These are phyloP conservation scores for Malurus cyaneus DNA, from an alignment of 2,113 vertebrate species.

Conservation along the genomic window DNA sequence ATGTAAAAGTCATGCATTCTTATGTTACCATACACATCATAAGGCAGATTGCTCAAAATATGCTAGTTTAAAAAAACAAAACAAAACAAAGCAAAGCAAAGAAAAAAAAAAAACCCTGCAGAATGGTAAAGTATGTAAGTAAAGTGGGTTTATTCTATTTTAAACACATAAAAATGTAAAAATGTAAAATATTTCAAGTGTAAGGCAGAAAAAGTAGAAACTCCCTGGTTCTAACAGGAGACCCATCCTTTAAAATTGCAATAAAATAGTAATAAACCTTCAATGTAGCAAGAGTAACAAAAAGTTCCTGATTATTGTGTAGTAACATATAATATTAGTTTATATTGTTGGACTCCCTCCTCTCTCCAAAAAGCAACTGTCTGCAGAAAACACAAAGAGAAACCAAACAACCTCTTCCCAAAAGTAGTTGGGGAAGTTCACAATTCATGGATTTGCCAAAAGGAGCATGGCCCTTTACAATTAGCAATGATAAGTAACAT, in stretches of 20 bases:
- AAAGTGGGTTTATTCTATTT: background rate
- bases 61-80: background rate
- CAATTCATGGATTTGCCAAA: background rate
- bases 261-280: background rate
- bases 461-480: background rate
- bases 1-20: background rate
- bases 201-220: background rate
- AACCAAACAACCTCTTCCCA: background rate
- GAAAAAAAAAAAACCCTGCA: background rate
- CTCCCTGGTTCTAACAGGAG: background rate
- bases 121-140: background rate
- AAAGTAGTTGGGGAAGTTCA: background rate
- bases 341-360: background rate
- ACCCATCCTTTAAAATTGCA: background rate
- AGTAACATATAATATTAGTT: background rate
- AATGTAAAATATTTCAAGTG: background rate
- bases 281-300: background rate
- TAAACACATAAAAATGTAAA: background rate
- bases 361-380: background rate
- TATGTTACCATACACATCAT: background rate
- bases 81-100: background rate
- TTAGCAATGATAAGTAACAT: constrained; percentile 8
- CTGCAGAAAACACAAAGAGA: background rate
- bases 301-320: background rate
- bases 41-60: background rate